Evolutionary conservation across 2,113 vertebrate genomes (phyloP), one percentile per base, ranked within the genome.

Genomic region (Channa argus): DNA sequence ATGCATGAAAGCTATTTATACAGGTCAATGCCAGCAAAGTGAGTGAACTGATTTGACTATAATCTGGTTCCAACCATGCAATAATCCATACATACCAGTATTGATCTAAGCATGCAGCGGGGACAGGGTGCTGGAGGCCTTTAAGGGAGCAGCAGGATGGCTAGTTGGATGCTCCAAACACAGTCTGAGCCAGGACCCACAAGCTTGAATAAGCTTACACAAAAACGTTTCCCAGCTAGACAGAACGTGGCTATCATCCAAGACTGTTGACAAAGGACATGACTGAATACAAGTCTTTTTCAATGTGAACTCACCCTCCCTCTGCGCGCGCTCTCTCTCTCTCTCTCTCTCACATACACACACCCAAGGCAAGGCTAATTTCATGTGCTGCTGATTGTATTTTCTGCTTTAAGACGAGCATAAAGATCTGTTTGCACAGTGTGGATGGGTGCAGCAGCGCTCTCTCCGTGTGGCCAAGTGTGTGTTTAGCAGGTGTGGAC

Each of bases 401-500:
- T 49, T n/a, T 72, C 46, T 3, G 10, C 12, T 65, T 62, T 65
- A 59, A 72, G 75, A 50, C 79, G 76, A 45, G 59, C 60, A 69
- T 6, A 49, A 13, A 14, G 24, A 12, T 45, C 58, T 63, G 59
- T 70, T 58, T 24, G 51, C 45, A 14, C 39, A 36, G 34, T 6
- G 34, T 6, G 34, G 33, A 49, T 55, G 43, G 51, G 77, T 61
- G 46, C 50, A 54, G 62, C 62, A 62, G 60, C n/a, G 13, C 5
- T 53, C 41, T 14, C n/a, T 60, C 56, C 24, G 38, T 67, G 52
- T n/a, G 45, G 6, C 36, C 49, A 8, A 41, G 12, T 87, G 87
- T 90, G 76, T 91, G 84, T 81, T 89, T 84, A 90, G 63, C 69
- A 89, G 90, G 89, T 89, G 90, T 90, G 87, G 77, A 77, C 58